Base-by-base conservation (phyloP, 2,888 invertebrate species). In the Rotaria macrura region DNA sequence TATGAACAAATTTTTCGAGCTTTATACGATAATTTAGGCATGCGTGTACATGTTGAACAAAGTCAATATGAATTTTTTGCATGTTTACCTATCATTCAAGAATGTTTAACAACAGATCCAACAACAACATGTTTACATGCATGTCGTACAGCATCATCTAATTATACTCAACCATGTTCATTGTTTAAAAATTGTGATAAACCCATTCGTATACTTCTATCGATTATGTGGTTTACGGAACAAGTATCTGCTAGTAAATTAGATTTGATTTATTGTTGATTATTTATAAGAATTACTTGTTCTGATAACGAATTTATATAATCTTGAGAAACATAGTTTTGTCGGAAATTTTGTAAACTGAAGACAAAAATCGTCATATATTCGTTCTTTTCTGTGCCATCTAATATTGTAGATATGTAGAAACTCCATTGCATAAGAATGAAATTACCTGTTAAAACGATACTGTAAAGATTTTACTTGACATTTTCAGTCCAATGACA, bases 61-160 rank as follows among this genome's bases (percentile, higher is more conserved):
- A 88, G 89, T 0, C 92, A 92, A 87, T 93, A 92, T 89, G 87
- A 91, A n/a, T 91, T 93, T 86, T 95, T 94, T 89, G 91, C 92
- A 89, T 92, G 91, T 87, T 92, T 94, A 85, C 92, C 92, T 0
- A 92, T 92, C 85, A 90, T 94, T 88, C 91, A 92, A 55, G 88
- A 90, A 84, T 91, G 91, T 87, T 91, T 93, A 49, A 93, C 94
- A 0, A 87, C 90, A 34, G 90, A 93, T 88, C 88, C 90, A 3
- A 83, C 87, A 23, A 88, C 88, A 57, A 93, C 94, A 0, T 92
- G 91, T 87, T 92, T 95, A 65, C 94, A 94, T 90, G 92, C 93
- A 38, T 93, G 93, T 89, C 54, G 84, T 72, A 5, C 72, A 49
- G 6, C 85, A 52, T 9, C 74, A 52, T 74, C 49, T 47, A 87